Percentiles rank a stretch among this genome's conserved stretches.
phyloP scores from a whole-genome alignment of 37 sponge, comb jelly and placozoan genomes.

The Ianthella basta region DNA sequence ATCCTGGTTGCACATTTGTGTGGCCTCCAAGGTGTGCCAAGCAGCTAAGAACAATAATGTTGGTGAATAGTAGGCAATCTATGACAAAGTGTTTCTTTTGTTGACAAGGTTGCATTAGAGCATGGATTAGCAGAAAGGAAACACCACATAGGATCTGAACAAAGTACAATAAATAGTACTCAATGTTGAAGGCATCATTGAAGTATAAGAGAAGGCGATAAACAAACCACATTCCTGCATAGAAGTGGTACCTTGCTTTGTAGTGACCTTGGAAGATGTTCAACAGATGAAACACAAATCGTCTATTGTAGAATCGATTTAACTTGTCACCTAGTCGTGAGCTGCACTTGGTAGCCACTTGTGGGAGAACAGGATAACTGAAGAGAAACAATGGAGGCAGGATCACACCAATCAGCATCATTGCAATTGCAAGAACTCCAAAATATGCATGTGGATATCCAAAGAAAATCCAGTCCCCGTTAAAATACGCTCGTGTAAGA shows the following conservation, averaged over 20 bases:
- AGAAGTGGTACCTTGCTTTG: neutral
- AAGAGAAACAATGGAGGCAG: neutral
- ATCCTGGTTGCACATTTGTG: too few relatives aligned
- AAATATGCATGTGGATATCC: neutral
- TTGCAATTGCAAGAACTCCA: neutral
- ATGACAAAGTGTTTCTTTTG: neutral
- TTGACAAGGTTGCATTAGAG: neutral
- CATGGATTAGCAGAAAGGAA: neutral
- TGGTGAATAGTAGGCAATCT: neutral
- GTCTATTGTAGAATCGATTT: neutral
- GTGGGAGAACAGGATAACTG: neutral
- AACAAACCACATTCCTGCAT: slow-evolving; percentile 13
- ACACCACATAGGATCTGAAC: neutral
- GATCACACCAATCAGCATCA: neutral
- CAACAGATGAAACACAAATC: neutral
- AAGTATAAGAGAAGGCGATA: slow-evolving; percentile 8
- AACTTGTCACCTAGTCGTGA: neutral
- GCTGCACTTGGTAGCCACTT: neutral
- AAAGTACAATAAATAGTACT: neutral
- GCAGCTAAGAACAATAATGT: neutral
- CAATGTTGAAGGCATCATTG: slow-evolving; percentile 3
- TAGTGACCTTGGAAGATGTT: slow-evolving; percentile 7
- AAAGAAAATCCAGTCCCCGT: slow-evolving; percentile 14
- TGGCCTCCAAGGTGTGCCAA: too few relatives aligned
- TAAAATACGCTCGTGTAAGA: neutral